phyloP scores from a whole-genome alignment of 2,113 vertebrate genomes.

The Onychostoma macrolepis region DNA sequence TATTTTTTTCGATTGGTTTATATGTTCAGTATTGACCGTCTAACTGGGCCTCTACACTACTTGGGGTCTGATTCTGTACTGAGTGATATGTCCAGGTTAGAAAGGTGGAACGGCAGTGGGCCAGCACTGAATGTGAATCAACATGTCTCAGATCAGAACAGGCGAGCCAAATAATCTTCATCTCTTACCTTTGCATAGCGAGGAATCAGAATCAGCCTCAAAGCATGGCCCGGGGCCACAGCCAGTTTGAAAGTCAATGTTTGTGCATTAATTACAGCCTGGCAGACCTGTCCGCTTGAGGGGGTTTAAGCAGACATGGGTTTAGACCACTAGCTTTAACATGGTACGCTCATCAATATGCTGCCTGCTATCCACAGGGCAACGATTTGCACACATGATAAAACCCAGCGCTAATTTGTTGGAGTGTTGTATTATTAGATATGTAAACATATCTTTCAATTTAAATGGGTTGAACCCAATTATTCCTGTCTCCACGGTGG shows the following conservation, averaged over 20 bases:
- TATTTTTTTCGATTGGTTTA: neutral
- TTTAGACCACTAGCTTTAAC: conserved; percentile 40
- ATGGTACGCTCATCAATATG: conserved; percentile 21
- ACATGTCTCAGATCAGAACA: conserved; percentile 68
- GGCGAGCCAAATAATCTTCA: conserved; percentile 71
- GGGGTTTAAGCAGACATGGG: conserved; percentile 65
- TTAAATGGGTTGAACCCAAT: neutral
- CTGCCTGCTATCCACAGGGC: neutral
- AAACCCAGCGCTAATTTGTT: conserved; percentile 1
- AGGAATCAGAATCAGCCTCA: conserved; percentile 69
- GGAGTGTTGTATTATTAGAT: neutral
- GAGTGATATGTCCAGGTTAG: neutral
- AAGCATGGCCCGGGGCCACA: conserved; percentile 72
- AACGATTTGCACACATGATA: neutral
- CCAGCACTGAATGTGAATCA: neutral
- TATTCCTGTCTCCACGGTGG: neutral
- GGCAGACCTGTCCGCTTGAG: conserved; percentile 61
- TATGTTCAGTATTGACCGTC: neutral
- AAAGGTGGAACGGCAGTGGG: neutral
- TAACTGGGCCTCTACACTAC: neutral
- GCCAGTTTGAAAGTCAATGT: conserved; percentile 76
- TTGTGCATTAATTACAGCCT: conserved; percentile 76
- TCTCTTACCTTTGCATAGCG: conserved; percentile 71
- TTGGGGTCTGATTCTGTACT: neutral
- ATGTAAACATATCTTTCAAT: conserved; percentile 22